Evolutionary conservation across 2,888 invertebrate genomes (phyloP).

Genomic region (Mesorhabditis sp.): DNA sequence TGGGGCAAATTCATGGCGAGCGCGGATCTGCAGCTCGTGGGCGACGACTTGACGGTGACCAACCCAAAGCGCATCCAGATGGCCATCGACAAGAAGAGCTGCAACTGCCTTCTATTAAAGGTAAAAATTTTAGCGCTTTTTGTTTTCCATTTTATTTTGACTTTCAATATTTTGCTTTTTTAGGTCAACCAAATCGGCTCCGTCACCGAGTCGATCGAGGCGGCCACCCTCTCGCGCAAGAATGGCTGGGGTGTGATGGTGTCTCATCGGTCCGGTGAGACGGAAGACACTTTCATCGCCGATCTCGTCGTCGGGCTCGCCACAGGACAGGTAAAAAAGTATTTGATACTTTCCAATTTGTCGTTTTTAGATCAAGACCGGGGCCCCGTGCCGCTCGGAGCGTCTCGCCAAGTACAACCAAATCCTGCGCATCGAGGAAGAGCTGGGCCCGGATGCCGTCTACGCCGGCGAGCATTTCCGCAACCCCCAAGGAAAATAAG

Average conservation of each 20-base stretch:
- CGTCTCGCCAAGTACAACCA: constrained; percentile 92
- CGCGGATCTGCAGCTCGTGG: constrained; percentile 60
- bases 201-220: constrained; percentile 94
- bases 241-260: constrained; percentile 95
- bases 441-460: constrained; percentile 72
- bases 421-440: constrained; percentile 67
- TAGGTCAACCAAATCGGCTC: constrained; percentile 94
- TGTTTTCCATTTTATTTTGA: too few relatives aligned
- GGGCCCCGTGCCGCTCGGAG: constrained; percentile 97
- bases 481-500: constrained; percentile 67
- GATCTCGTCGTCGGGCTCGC: constrained; percentile 97
- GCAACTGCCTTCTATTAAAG: constrained; percentile 92
- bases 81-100: constrained; percentile 91
- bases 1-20: constrained; percentile 67
- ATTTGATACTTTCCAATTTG: too few relatives aligned
- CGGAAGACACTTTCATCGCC: constrained; percentile 98
- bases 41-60: constrained; percentile 92
- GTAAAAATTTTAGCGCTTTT: constrained; percentile 13
- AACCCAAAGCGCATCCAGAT: constrained; percentile 88
- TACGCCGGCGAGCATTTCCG: constrained; percentile 78
- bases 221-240: constrained; percentile 65
- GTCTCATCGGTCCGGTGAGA: constrained; percentile 94
- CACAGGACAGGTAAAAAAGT: constrained; percentile 75
- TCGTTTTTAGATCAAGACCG: constrained; percentile 79
- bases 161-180: constrained; percentile 5